Conservation (phyloP, 2,888 invertebrate species). For the Sinelater perroti region DNA sequence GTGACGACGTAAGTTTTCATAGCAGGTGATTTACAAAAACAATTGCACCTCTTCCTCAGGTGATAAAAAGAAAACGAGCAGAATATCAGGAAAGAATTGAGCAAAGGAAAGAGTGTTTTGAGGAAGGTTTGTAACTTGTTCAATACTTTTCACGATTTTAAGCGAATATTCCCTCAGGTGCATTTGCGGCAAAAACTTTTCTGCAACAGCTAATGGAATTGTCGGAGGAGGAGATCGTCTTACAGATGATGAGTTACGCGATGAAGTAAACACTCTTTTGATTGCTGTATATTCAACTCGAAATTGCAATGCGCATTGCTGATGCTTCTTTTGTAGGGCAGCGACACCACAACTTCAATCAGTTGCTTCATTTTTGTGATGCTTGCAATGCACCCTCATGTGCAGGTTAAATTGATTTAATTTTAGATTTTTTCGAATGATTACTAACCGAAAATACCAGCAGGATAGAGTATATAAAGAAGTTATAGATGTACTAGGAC, state of each 20-base stretch:
- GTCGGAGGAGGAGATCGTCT: background rate
- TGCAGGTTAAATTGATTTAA: background rate
- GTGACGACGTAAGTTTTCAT: too few relatives aligned
- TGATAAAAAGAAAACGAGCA: too few relatives aligned
- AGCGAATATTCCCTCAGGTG: too few relatives aligned
- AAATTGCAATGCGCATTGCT: background rate
- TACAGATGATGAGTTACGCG: background rate
- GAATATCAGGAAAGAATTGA: too few relatives aligned
- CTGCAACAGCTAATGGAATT: background rate
- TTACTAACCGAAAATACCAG: too few relatives aligned
- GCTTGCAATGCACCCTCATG: background rate
- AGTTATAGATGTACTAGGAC: slow-evolving; percentile 29
- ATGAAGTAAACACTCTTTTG: background rate
- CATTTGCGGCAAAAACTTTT: too few relatives aligned
- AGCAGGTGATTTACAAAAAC: too few relatives aligned
- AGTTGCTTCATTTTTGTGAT: background rate
- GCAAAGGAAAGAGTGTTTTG: too few relatives aligned
- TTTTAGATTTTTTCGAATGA: background rate
- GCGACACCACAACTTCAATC: background rate
- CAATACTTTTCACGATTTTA: too few relatives aligned
- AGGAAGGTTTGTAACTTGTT: too few relatives aligned
- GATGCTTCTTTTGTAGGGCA: background rate
- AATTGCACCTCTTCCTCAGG: too few relatives aligned
- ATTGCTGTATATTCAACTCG: background rate
- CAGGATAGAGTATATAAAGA: slow-evolving; percentile 35